Evolutionary conservation across 2,888 invertebrate species (phyloP), one percentile per base, ranked within the genome.

Genomic region (Dynastes tityus): DNA sequence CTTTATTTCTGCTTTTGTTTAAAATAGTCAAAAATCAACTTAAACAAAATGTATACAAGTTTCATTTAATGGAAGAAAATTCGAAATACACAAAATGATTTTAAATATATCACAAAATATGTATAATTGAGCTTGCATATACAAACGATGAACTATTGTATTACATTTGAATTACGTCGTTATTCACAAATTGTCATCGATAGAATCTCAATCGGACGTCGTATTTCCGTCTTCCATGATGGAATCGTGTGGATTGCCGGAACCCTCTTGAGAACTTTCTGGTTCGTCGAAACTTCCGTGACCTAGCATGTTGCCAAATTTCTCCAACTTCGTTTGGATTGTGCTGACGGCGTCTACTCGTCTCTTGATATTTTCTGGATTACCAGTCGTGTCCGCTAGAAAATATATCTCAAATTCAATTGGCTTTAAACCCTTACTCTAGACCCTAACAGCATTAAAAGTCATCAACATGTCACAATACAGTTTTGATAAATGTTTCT

Each of bases 321-420:
- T 81, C 79, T 86, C 84, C 55, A 86, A 76, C 78, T 85, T 84
- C 61, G 80, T 79, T 22, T 84, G 86, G 29, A 86, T 85, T 49
- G 84, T 81, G 58, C 80, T 80, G 1, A 86, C 80, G 16, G 84
- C 83, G 22, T 85, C 83, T 55, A 85, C 83, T 68, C 84, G 82
- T 16, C 83, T 79, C 75, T 83, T 82, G 37, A 83, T 67, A 51
- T 73, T 80, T 9, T 83, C 83, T 64, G 79, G 81, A 75, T 80
- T 82, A 32, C 82, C 82, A 61, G 27, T 67, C n/a, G 80, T 71
- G 29, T 81, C 81, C 58, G 51, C 61, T 40, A 55, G 29, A 2
- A 63, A 73, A 45, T 49, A n/a, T 29, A 13, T 5, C 13, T 68
- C 79, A 73, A 27, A 78, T 80, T 49, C 8, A 74, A 64, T 45